phyloP scores from a whole-genome alignment of 2,888 invertebrate species.

The Tachina grossa region DNA sequence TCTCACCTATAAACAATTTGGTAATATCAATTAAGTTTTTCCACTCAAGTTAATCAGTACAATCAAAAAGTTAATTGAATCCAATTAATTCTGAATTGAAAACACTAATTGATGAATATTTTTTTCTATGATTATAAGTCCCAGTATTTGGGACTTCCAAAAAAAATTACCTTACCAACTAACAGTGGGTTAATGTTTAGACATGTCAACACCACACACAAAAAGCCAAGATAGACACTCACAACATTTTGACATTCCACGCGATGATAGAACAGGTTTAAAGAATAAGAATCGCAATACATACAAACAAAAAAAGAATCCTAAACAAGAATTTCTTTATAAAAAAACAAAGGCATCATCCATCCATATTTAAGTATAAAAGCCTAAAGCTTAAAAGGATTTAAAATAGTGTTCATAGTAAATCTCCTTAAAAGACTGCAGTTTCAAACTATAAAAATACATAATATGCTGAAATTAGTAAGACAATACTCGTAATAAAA shows the following conservation, averaged over 20 bases:
- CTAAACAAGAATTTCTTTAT: conserved; percentile 33
- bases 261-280: conserved; percentile 27
- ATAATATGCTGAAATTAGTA: conserved; percentile 61
- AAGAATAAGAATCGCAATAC: conserved; percentile 1
- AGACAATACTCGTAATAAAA: conserved; percentile 36
- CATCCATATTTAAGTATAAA: conserved; percentile 34
- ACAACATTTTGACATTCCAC: conserved; percentile 24
- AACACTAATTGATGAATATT: too few relatives aligned
- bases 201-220: background rate
- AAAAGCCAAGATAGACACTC: background rate
- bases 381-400: background rate
- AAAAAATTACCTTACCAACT: background rate
- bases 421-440: conserved; percentile 12
- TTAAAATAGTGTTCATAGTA: conserved; percentile 23
- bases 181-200: conserved; percentile 34
- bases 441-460: background rate
- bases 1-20: too few relatives aligned
- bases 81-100: too few relatives aligned
- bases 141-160: too few relatives aligned
- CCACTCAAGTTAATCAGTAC: too few relatives aligned
- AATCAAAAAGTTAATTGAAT: too few relatives aligned
- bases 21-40: too few relatives aligned
- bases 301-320: background rate
- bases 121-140: too few relatives aligned
- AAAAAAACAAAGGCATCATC: background rate